A percentile compares a stretch with the other conserved stretches of the same genome.
Conservation (phyloP, 92 coral and sea anemone species). For the Porites cylindrica region DNA sequence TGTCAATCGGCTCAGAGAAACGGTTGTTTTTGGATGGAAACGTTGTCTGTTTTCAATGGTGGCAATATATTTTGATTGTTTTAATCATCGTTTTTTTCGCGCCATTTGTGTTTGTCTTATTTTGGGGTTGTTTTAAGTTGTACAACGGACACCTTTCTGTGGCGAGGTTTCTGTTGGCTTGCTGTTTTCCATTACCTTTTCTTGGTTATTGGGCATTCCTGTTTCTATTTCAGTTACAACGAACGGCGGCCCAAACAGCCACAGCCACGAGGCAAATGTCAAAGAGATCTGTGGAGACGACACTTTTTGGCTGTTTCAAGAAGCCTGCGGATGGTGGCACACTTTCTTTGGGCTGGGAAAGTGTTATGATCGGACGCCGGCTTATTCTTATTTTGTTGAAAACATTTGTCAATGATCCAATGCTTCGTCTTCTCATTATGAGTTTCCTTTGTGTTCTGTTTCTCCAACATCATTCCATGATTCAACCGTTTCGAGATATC, state of each 20-base stretch:
- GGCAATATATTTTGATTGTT: slow-evolving; percentile 74
- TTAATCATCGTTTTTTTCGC: slow-evolving; percentile 49
- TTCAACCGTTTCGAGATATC: slow-evolving; percentile 37
- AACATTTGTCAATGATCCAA: slow-evolving; percentile 46
- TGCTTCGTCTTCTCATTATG: slow-evolving; percentile 44
- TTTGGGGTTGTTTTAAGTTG: slow-evolving; percentile 71
- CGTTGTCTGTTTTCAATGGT: slow-evolving; percentile 77
- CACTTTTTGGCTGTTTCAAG: neutral
- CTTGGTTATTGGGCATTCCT: slow-evolving; percentile 44
- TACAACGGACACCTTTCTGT: slow-evolving; percentile 53
- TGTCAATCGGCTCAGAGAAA: slow-evolving; percentile 51
- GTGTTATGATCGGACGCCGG: slow-evolving; percentile 62
- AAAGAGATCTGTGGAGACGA: neutral
- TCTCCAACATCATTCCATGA: slow-evolving; percentile 44
- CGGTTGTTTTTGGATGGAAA: slow-evolving; percentile 70
- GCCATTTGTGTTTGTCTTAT: slow-evolving; percentile 61
- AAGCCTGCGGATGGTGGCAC: neutral
- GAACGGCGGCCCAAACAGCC: neutral
- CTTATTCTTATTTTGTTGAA: slow-evolving; percentile 37
- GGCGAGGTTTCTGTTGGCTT: slow-evolving; percentile 56
- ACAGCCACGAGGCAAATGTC: neutral
- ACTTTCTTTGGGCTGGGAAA: slow-evolving; percentile 47
- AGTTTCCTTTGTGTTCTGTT: slow-evolving; percentile 39
- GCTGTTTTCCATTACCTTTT: slow-evolving; percentile 73
- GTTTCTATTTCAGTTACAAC: neutral